Conservation (phyloP, 1,140 invertebrate species). For the Tetramorium simillimum region DNA sequence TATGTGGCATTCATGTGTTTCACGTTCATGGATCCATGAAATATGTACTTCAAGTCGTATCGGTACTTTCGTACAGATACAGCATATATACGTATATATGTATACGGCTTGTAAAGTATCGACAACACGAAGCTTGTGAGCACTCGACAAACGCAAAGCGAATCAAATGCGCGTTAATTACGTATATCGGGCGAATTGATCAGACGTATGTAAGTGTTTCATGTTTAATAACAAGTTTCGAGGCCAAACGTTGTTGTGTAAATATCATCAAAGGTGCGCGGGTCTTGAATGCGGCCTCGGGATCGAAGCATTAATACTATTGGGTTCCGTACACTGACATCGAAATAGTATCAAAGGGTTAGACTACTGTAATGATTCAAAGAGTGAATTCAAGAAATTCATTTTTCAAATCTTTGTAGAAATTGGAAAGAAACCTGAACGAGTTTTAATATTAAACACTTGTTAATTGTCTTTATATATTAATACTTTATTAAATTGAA, state of each 20-base stretch:
- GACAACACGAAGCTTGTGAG: not conserved
- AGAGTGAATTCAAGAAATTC: not conserved
- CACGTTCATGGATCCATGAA: not conserved
- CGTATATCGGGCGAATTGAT: conserved; percentile 11
- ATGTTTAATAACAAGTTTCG: conserved; percentile 6
- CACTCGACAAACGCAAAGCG: not conserved
- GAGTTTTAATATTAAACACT: not conserved
- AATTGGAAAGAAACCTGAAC: not conserved
- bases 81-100: not conserved
- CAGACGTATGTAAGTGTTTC: not conserved
- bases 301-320: not conserved
- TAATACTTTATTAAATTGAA: not conserved
- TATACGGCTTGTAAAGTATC: not conserved
- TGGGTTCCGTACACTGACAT: not conserved
- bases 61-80: too few species aligned
- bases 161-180: conserved; percentile 17
- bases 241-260: not conserved
- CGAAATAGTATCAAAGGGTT: not conserved
- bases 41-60: not conserved
- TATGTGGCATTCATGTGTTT: not conserved
- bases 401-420: not conserved
- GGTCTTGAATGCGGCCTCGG: not conserved
- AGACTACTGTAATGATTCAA: not conserved
- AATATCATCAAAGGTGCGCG: not conserved
- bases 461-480: not conserved